These are phyloP conservation scores for Molorchus minor DNA, from an alignment of 2,888 invertebrate genomes.

Conservation along the genomic window DNA sequence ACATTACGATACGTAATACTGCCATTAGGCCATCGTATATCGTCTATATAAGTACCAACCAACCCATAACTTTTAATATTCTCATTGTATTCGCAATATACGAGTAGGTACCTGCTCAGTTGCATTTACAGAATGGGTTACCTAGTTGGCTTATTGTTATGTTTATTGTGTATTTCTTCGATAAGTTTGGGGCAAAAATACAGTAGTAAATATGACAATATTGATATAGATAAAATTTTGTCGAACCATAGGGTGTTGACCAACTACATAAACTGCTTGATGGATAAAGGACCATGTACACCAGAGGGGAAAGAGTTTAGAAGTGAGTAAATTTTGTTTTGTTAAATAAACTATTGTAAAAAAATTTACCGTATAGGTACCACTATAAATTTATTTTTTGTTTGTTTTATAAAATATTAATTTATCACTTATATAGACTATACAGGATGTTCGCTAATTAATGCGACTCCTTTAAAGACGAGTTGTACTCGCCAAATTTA, in stretches of 20 bases:
- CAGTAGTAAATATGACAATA: slow-evolving; percentile 47
- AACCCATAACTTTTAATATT: not conserved
- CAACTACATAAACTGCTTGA: slow-evolving; percentile 73
- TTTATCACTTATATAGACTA: too few relatives aligned
- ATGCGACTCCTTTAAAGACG: too few relatives aligned
- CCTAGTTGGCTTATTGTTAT: slow-evolving; percentile 6
- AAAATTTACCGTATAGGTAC: not conserved
- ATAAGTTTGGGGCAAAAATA: slow-evolving; percentile 36
- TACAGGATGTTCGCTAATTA: too few relatives aligned
- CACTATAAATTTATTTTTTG: slow-evolving; percentile 1
- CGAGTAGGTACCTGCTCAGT: too few relatives aligned
- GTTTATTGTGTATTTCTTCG: slow-evolving; percentile 13
- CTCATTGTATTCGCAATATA: not conserved
- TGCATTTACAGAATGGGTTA: not conserved
- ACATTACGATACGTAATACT: not conserved
- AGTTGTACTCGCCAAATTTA: too few relatives aligned
- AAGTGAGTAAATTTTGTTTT: slow-evolving; percentile 56
- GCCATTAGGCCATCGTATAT: not conserved
- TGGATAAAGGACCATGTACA: slow-evolving; percentile 73
- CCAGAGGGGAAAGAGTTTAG: slow-evolving; percentile 70
- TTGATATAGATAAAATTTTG: slow-evolving; percentile 73
- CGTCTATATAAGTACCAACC: slow-evolving; percentile 17
- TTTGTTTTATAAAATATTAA: too few relatives aligned
- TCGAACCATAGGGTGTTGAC: slow-evolving; percentile 71
- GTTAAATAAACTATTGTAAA: not conserved